Percentiles rank a stretch among this genome's conserved stretches.
Conservation (phyloP, 2,888 invertebrate genomes). For the Bombyx huttoni region DNA sequence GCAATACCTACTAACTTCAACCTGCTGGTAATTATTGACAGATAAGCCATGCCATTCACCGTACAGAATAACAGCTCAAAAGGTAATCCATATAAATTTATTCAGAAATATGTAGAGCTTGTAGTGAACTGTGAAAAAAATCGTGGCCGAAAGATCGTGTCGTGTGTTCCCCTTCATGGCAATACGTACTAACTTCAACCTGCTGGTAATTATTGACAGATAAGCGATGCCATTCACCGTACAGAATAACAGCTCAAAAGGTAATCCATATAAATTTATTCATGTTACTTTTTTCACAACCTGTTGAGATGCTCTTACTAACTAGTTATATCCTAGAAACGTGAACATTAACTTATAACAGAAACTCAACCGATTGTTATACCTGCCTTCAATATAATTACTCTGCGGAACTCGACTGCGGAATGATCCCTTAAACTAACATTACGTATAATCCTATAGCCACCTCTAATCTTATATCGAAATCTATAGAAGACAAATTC, state of each 20-base stretch:
- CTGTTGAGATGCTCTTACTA: neutral
- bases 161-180: no score
- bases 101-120: no score
- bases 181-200: no score
- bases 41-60: neutral
- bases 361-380: neutral
- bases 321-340: neutral
- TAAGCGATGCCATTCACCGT: neutral
- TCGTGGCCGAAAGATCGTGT: no score
- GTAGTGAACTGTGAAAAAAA: no score
- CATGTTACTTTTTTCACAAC: neutral
- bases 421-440: neutral
- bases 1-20: no score
- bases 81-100: neutral
- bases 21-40: neutral
- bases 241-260: neutral
- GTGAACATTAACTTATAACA: neutral
- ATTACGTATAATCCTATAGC: neutral
- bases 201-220: neutral
- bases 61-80: neutral
- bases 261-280: neutral
- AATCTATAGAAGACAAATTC: neutral
- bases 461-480: neutral
- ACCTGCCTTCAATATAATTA: neutral
- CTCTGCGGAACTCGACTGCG: neutral